phyloP scores from a whole-genome alignment of 2,797 vertebrate genomes.

The Capromys pilorides region DNA sequence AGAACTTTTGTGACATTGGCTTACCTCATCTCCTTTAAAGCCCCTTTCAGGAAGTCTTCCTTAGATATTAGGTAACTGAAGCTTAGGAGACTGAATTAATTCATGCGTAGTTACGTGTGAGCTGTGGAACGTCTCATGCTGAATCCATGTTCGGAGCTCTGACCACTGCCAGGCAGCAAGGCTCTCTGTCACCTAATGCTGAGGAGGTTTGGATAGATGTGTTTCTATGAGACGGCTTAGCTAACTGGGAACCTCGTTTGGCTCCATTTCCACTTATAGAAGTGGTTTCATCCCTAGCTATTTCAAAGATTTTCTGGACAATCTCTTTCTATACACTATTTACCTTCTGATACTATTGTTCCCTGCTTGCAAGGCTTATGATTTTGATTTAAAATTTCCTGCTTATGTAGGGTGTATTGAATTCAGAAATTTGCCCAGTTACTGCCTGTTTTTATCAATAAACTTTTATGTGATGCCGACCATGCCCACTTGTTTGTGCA shows the following conservation, averaged over 20 bases:
- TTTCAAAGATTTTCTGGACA: neutral
- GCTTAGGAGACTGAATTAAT: neutral
- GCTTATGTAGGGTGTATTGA: neutral
- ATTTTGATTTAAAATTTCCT: slow-evolving; percentile 27
- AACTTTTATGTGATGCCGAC: neutral
- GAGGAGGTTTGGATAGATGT: neutral
- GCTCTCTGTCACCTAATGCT: neutral
- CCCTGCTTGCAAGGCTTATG: neutral
- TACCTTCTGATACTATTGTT: neutral
- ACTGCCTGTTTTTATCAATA: neutral
- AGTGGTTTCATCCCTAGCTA: neutral
- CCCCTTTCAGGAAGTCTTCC: neutral
- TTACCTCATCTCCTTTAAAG: neutral
- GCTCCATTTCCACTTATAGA: neutral
- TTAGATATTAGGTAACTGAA: neutral
- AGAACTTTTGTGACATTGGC: neutral
- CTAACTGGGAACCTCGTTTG: neutral
- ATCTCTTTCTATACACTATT: neutral
- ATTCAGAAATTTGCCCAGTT: neutral
- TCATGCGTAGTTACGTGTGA: neutral
- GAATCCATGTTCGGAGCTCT: neutral
- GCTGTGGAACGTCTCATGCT: accelerated
- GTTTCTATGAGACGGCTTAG: neutral
- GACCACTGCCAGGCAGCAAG: accelerated
- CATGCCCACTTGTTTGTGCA: neutral